These are phyloP conservation scores for Argyrosomus regius DNA, from an alignment of 2,797 vertebrate genomes.

Conservation along the genomic window DNA sequence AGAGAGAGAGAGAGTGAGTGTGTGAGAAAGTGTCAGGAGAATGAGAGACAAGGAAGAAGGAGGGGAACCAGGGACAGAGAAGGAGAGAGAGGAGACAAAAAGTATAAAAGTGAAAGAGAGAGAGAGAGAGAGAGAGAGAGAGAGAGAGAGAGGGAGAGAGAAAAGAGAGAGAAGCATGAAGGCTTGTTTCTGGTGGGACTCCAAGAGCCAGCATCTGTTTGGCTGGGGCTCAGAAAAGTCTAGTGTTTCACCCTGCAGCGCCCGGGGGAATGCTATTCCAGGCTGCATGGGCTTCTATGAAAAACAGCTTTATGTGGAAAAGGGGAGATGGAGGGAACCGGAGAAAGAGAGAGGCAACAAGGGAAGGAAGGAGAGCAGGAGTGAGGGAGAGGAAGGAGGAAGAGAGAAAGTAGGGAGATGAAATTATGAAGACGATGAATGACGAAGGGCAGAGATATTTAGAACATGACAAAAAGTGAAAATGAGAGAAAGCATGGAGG, in stretches of 20 bases:
- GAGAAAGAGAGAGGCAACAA: slow-evolving; percentile 77
- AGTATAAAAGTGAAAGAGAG: slow-evolving; percentile 68
- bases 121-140: slow-evolving; percentile 50
- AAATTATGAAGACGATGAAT: slow-evolving; percentile 44
- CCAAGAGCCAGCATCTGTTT: slow-evolving; percentile 88
- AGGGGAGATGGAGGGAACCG: slow-evolving; percentile 81
- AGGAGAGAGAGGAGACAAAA: slow-evolving; percentile 62
- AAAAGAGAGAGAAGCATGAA: slow-evolving; percentile 79
- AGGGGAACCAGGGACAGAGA: slow-evolving; percentile 61
- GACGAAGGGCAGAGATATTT: slow-evolving; percentile 42
- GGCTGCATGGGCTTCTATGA: slow-evolving; percentile 87
- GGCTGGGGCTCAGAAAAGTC: slow-evolving; percentile 86
- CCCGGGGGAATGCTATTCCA: slow-evolving; percentile 88
- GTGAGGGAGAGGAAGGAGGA: slow-evolving; percentile 40
- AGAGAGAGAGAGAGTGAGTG: background rate
- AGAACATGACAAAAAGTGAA: slow-evolving; percentile 28
- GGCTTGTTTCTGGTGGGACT: slow-evolving; percentile 85
- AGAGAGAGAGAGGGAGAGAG: slow-evolving; percentile 51
- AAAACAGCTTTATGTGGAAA: slow-evolving; percentile 92
- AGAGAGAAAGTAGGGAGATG: slow-evolving; percentile 25
- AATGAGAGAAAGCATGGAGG: slow-evolving; percentile 16
- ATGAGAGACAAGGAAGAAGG: slow-evolving; percentile 67
- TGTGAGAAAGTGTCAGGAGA: slow-evolving; percentile 68
- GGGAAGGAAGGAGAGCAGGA: slow-evolving; percentile 77
- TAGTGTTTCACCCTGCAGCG: slow-evolving; percentile 87